Evolutionary conservation across 1,140 invertebrate species (phyloP), one percentile per base, ranked within the genome.

Genomic region (Drosophila nasuta): DNA sequence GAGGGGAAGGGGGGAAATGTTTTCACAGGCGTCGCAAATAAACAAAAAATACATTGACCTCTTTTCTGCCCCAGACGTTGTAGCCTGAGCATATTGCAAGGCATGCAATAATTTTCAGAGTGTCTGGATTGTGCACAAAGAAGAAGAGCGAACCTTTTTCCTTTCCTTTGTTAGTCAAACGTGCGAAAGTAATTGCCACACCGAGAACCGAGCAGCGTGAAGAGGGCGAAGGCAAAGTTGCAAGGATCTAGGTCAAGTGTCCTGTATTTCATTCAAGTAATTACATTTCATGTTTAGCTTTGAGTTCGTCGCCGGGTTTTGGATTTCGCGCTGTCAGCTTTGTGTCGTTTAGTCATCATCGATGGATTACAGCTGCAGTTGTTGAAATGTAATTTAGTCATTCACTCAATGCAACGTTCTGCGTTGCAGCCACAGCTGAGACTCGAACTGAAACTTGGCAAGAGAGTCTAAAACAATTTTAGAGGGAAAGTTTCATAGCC

Each of bases 21-120:
- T 49, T 49, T 51, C 46, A 38, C 41, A 69, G 70, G 35, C 54
- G 28, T 33, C 58, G 64, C 49, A 60, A 64, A 83, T 80, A 82
- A 83, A 83, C 67, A 77, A 79, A 72, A 87, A 81, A 62, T 75
- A 80, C 77, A 82, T 87, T 87, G 83, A 88, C 80, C 82, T 86
- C 73, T 76, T 63, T 77, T 58, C 5, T 52, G 10, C 38, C 35
- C 38, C 68, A 70, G 66, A 68, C 65, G 58, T 64, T 4, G 6
- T n/a, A 56, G 54, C 56, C 75, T 59, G 43, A 33, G 76, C 71
- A 88, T 79, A 77, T 79, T 79, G 83, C 83, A 75, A 87, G 80
- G 58, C 56, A 48, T 81, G 83, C 83, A 89, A 83, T 87, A 87
- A 87, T 77, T 89, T 76, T 82, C 68, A 51, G 48, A 60, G 48